Evolutionary conservation across 1,140 invertebrate species (phyloP), one percentile per base, ranked within the genome.

Genomic region (Parapsyche elsis): DNA sequence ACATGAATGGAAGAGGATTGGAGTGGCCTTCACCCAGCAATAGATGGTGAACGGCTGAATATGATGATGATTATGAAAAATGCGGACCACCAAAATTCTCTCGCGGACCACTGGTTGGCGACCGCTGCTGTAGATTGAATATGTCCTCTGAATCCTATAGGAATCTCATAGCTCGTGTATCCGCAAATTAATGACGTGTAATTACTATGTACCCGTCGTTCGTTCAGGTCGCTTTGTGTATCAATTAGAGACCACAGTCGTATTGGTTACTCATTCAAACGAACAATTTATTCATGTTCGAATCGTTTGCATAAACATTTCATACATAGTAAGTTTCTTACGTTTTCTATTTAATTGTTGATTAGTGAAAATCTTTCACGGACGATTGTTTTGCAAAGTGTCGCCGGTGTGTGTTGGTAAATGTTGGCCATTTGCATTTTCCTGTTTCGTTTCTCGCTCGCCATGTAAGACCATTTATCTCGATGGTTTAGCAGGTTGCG

Each of bases 181-280:
- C 38, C 10, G 70, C 70, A 79, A 73, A 79, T 79, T 74, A 74
- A 79, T 79, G 26, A 73, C 70, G 71, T 57, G 21, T 73, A 79
- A 71, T 79, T 79, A 73, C 12, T 59, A 74, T 30, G 78, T 79
- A 23, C 24, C 26, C n/a, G 24, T 44, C 45, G 73, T 45, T 46
- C 70, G 67, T 64, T 59, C 26, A n/a, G 64, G 23, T 73, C 49
- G 14, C 16, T 59, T 73, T 44, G 59, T 61, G 70, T 57, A 79
- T 79, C 78, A 73, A 79, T 79, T 79, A 79, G 23, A 77, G 24
- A 23, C 9, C 71, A 14, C n/a, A 59, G 53, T 16, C 53, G n/a
- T 1, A 21, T 49, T 75, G 30, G 19, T 76, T 76, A 59, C 59
- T 76, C 44, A 76, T 76, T 61, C 49, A 75, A 49, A 1, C 26